These are phyloP conservation scores for Dryocosmus kuriphilus DNA, from an alignment of 2,888 invertebrate genomes.

Conservation along the genomic window DNA sequence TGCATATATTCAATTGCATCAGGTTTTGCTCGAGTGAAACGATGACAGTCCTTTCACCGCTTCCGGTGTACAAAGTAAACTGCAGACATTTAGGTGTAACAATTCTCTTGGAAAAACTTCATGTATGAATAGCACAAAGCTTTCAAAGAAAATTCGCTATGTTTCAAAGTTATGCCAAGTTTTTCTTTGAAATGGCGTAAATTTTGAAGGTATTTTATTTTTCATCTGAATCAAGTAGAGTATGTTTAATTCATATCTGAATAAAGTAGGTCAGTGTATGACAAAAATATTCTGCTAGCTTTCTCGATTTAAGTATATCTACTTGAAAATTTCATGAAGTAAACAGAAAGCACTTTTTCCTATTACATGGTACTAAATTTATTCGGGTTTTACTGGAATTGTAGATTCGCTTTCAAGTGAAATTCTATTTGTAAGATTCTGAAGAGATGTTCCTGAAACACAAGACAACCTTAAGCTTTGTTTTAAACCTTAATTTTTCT, in stretches of 20 bases:
- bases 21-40: background rate
- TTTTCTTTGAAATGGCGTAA: background rate
- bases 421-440: conserved; percentile 24
- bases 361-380: background rate
- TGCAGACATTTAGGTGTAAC: background rate
- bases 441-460: conserved; percentile 2
- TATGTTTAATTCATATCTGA: background rate
- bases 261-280: background rate
- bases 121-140: background rate
- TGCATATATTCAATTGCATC: conserved; percentile 2
- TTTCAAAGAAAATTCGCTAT: background rate
- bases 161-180: background rate
- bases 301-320: background rate
- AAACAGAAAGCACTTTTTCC: background rate
- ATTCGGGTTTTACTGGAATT: background rate
- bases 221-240: background rate
- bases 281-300: background rate
- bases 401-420: background rate
- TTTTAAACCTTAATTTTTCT: conserved; percentile 11
- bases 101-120: background rate
- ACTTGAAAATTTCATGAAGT: background rate
- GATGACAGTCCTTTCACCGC: conserved; percentile 17
- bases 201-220: background rate
- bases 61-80: conserved; percentile 3
- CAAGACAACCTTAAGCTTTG: background rate